These are phyloP conservation scores for Crepidodera aurea DNA, from an alignment of 2,888 invertebrate species.

Conservation along the genomic window DNA sequence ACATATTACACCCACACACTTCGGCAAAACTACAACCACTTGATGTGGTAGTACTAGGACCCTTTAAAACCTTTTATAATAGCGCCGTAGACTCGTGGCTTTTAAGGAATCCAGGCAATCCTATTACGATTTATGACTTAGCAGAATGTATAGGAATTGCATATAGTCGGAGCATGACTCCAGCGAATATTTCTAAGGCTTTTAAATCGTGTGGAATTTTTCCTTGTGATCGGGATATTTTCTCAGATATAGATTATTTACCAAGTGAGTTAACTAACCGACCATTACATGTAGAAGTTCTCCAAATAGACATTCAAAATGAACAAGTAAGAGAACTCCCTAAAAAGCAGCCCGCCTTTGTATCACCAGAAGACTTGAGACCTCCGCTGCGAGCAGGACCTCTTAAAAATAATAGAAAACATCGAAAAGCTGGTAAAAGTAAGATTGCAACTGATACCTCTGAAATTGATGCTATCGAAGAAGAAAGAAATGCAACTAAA, in stretches of 20 bases:
- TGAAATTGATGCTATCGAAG: slow-evolving; percentile 9
- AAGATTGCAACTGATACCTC: no score
- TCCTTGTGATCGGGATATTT: slow-evolving; percentile 30
- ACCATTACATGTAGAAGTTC: not conserved
- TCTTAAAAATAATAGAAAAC: no score
- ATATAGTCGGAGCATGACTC: slow-evolving; percentile 40
- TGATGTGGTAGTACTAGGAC: slow-evolving; percentile 16
- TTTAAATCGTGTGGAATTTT: slow-evolving; percentile 54
- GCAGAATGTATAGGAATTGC: slow-evolving; percentile 53
- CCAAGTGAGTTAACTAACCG: slow-evolving; percentile 35
- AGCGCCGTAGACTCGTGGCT: slow-evolving; percentile 50
- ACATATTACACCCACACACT: slow-evolving; percentile 7
- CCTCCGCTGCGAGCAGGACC: no score
- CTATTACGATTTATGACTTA: slow-evolving; percentile 58
- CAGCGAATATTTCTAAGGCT: slow-evolving; percentile 41
- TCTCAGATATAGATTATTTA: slow-evolving; percentile 33
- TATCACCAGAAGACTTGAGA: no score
- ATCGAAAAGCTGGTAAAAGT: no score
- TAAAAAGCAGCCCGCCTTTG: no score
- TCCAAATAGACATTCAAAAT: not conserved
- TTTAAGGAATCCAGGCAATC: slow-evolving; percentile 51
- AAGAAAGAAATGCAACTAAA: slow-evolving; percentile 14
- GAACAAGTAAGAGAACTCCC: no score
- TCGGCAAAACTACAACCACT: slow-evolving; percentile 23
- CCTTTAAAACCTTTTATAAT: slow-evolving; percentile 17